A percentile compares a stretch with the other conserved stretches of the same genome.
Evolutionary conservation across 2,113 vertebrate species (phyloP).

Genomic region (Oncorhynchus gorbuscha): DNA sequence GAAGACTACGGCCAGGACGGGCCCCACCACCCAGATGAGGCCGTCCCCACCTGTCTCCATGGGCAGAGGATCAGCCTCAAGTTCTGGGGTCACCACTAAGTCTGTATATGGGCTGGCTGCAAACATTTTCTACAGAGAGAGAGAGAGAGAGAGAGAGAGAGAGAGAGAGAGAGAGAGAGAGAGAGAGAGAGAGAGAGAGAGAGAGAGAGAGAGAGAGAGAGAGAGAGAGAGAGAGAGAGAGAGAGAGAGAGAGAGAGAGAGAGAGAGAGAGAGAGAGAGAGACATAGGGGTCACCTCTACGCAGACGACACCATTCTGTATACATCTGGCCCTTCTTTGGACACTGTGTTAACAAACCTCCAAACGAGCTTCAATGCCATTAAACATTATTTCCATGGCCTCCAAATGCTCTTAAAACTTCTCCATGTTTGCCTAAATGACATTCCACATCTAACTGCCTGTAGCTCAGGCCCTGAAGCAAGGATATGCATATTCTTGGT

Average conservation of each 20-base stretch:
- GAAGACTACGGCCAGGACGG: conserved; percentile 94
- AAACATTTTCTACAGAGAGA: conserved; percentile 79
- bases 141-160: not conserved
- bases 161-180: not conserved
- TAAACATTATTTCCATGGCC: too few relatives aligned
- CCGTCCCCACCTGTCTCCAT: conserved; percentile 88
- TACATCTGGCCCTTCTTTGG: too few relatives aligned
- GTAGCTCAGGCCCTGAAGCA: too few relatives aligned
- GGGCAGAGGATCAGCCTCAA: conserved; percentile 79
- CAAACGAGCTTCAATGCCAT: too few relatives aligned
- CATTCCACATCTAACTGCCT: too few relatives aligned
- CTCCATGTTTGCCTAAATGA: too few relatives aligned
- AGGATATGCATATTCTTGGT: too few relatives aligned
- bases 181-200: not conserved
- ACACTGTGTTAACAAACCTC: too few relatives aligned
- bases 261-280: not conserved
- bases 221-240: not conserved
- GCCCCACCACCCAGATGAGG: conserved; percentile 98
- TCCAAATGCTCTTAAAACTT: too few relatives aligned
- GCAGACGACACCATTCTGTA: too few relatives aligned
- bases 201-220: not conserved
- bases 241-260: not conserved
- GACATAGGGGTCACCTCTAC: not conserved
- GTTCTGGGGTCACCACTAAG: conserved; percentile 82
- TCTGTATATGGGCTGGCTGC: conserved; percentile 93